Evolutionary conservation across 2,888 invertebrate species (phyloP), one percentile per base, ranked within the genome.

Genomic region (Papilio protenor): DNA sequence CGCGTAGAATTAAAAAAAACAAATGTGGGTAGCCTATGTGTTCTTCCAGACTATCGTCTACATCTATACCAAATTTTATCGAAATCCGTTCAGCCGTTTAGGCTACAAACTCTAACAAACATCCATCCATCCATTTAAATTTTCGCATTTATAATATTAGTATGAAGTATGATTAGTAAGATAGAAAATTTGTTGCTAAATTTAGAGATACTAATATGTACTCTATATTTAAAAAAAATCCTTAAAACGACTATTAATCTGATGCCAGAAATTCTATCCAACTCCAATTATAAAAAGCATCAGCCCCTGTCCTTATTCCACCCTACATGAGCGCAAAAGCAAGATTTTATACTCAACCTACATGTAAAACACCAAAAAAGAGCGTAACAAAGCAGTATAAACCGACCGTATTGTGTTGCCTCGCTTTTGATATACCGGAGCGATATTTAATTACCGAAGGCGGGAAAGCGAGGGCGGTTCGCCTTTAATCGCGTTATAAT

Each of bases 401-500:
- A 76, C 74, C 66, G 70, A 66, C 70, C 73, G 66, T 78, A 78
- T 79, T 79, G 78, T 78, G 23, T 72, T 61, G 45, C 47, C 33
- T 72, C 70, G 61, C 71, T 55, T 75, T 75, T 75, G 71, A 75
- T 78, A 71, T 70, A 49, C n/a, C 61, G 77, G 64, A 59, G 61
- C 77, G 75, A 72, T 77, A 80, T 79, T 80, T 79, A 78, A 77
- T 80, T 79, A 79, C 33, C 73, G 27, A 23, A 78, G 77, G 27
- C 66, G 70, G 45, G 45, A 69, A 45, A 45, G 45, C 66, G 66
- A 69, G 79, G 77, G 40, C 70, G 74, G 74, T 74, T 74, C 81
- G 77, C 77, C 73, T 82, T 83, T 85, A 86, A 86, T 84, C 83
- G 83, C 73, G 80, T 87, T 88, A 87, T 87, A 89, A 90, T 89